Conservation (phyloP, 2,888 invertebrate genomes). For the Leptogaster cylindrica region DNA sequence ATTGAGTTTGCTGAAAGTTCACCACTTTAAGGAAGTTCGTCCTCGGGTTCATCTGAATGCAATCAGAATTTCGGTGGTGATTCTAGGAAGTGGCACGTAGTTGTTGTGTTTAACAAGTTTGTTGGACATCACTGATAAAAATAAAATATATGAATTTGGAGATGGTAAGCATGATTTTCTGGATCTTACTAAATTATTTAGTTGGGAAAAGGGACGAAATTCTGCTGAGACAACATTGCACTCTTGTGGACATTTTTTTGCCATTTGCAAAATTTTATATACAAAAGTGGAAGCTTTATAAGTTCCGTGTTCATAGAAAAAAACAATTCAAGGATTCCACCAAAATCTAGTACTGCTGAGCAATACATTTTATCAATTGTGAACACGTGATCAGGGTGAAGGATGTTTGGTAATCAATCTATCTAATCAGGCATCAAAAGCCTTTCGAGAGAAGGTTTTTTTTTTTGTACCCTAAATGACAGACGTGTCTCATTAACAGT, state of each 20-base stretch:
- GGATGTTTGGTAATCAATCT: background rate
- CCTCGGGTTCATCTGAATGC: background rate
- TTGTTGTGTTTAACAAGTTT: constrained; percentile 1
- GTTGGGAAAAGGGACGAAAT: too few relatives aligned
- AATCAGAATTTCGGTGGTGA: background rate
- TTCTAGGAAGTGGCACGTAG: constrained; percentile 16
- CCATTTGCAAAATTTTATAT: too few relatives aligned
- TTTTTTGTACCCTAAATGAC: constrained; percentile 34
- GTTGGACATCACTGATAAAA: too few relatives aligned
- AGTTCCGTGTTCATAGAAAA: too few relatives aligned
- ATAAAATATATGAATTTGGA: too few relatives aligned
- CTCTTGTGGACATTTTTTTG: too few relatives aligned
- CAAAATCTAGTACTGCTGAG: too few relatives aligned
- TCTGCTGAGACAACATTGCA: too few relatives aligned
- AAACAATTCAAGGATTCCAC: too few relatives aligned
- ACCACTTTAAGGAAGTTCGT: constrained; percentile 28
- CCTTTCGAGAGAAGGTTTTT: background rate
- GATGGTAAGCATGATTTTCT: too few relatives aligned
- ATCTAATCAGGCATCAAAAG: background rate
- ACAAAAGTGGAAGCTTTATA: too few relatives aligned
- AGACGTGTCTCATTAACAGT: constrained; percentile 45
- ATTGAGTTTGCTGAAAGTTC: constrained; percentile 45
- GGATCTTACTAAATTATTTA: too few relatives aligned
- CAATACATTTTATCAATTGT: constrained; percentile 13
- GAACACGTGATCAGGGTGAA: constrained; percentile 22